Evolutionary conservation across 2,797 vertebrate species (phyloP).

Genomic region (Hybognathus amarus): DNA sequence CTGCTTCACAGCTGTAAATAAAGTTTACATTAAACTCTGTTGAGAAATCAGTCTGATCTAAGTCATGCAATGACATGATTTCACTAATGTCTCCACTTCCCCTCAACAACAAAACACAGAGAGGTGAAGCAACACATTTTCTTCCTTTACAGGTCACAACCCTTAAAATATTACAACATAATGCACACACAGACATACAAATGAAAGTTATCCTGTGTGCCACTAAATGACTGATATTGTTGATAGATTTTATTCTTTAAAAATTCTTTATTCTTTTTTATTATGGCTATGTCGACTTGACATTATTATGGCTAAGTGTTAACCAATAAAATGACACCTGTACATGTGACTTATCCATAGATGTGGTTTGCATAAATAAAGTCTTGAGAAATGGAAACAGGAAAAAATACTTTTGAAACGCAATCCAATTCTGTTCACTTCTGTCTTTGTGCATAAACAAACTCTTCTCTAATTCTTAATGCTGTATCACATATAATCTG

Average conservation of each 20-base stretch:
- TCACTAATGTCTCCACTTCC: constrained; percentile 21
- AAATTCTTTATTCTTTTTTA: not conserved
- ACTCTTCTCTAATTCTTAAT: not conserved
- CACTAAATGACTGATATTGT: not conserved
- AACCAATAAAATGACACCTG: not conserved
- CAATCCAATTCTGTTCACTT: not conserved
- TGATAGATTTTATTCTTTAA: not conserved
- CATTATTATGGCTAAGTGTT: too few relatives aligned
- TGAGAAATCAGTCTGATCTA: not conserved
- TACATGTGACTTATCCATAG: not conserved
- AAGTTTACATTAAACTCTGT: not conserved
- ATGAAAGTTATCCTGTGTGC: not conserved
- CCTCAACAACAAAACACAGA: not conserved
- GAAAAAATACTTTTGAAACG: not conserved
- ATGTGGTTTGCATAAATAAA: not conserved
- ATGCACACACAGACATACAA: not conserved
- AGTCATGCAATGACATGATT: not conserved
- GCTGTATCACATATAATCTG: not conserved
- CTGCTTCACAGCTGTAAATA: not conserved
- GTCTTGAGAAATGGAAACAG: constrained; percentile 4
- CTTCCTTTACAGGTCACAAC: not conserved
- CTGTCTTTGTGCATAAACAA: constrained; percentile 4
- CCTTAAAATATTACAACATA: not conserved
- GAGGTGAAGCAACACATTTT: constrained; percentile 31
- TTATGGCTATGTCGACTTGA: too few relatives aligned